Percentiles rank a stretch among this genome's conserved stretches.
Conservation (phyloP, 1,140 invertebrate genomes). For the Achroia grisella region DNA sequence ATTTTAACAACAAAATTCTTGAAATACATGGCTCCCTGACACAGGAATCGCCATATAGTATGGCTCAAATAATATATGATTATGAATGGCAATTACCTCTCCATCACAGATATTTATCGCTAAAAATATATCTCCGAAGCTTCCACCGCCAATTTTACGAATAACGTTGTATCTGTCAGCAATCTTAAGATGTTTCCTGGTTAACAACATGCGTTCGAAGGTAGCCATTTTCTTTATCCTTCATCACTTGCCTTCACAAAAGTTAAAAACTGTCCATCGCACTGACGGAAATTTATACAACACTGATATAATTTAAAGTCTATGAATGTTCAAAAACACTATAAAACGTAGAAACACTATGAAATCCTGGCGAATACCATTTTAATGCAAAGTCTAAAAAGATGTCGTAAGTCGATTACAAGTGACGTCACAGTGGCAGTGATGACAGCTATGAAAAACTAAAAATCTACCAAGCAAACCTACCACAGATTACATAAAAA, state of each 20-base stretch:
- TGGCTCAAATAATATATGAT: constrained; percentile 8
- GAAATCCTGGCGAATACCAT: constrained; percentile 51
- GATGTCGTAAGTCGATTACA: constrained; percentile 56
- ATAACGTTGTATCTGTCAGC: constrained; percentile 96
- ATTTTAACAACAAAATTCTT: constrained; percentile 38
- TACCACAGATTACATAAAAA: background rate
- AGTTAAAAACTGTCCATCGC: constrained; percentile 47
- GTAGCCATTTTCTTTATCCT: constrained; percentile 68
- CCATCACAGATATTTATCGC: constrained; percentile 97
- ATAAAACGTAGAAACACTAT: constrained; percentile 41
- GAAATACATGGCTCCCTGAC: constrained; percentile 34
- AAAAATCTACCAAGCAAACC: constrained; percentile 14
- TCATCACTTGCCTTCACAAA: constrained; percentile 58
- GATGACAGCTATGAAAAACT: constrained; percentile 13
- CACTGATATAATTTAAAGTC: constrained; percentile 43
- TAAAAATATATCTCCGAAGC: constrained; percentile 99
- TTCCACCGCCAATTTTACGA: constrained; percentile 98
- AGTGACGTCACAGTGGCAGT: constrained; percentile 57
- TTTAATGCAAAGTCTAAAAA: constrained; percentile 48
- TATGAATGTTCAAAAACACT: constrained; percentile 43
- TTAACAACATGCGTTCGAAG: constrained; percentile 60
- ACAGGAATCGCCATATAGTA: constrained; percentile 16
- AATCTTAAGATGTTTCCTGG: constrained; percentile 83
- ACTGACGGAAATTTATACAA: constrained; percentile 39
- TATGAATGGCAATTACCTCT: constrained; percentile 79